Evolutionary conservation across 2,113 vertebrate genomes (phyloP), one percentile per base, ranked within the genome.

Genomic region (Synodontis membranacea): DNA sequence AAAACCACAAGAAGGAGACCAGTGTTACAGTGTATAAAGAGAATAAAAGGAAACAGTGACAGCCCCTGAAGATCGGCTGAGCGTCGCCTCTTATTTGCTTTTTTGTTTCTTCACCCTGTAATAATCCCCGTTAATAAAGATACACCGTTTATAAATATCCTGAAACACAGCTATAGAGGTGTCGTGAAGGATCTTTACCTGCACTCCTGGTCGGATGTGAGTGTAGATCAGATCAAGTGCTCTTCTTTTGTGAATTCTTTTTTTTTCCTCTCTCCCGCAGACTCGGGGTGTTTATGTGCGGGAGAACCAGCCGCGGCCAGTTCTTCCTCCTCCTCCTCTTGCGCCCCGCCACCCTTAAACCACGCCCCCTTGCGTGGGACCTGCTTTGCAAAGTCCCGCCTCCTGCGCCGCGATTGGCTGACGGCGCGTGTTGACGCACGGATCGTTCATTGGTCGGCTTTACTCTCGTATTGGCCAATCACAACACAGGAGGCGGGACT

Each of bases 281-380:
- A 92, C 91, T 94, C 82, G 86, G 93, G 93, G 92, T 95, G 93
- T 95, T 94, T 94, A 93, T 94, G 86, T 88, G 93, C 91, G 89
- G 93, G 92, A 92, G 92, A 96, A 96, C 95, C 95, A 95, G 95
- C 93, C 94, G 94, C 92, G 95, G 95, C 95, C 94, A 95, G 95
- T 96, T 96, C 62, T 74, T 83, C 82, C 86, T 88, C 60, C 58
- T 66, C 81, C 81, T 76, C 60, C 42, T 68, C 46, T 48, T 6
- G 25, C 84, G 92, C 89, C 90, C 74, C 93, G 92, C 94, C 93
- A 91, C 92, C 12, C 15, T 4, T 14, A 68, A 83, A 52, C 62
- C 82, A 66, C 82, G 82, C 82, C 82, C 31, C 11, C 28, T 81
- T 14, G 25, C 4, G 23, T 44, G 4, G 42, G 11, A 28, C 11